Base-by-base conservation (phyloP, 2,888 invertebrate species). In the Mesorhabditis belari region DNA sequence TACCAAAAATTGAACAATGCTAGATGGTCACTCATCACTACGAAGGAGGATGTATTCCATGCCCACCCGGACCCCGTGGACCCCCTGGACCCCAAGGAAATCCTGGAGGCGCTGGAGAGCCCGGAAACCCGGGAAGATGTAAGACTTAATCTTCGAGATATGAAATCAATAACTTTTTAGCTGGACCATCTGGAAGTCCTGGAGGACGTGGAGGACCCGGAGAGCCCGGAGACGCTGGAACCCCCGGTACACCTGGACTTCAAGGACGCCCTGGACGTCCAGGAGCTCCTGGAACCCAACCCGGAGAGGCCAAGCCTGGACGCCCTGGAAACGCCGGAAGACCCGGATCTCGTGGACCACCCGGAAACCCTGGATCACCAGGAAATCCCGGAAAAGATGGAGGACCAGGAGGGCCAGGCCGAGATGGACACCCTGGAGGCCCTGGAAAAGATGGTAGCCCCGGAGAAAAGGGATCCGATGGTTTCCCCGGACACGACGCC, bases 371-470 rank as follows among this genome's bases (percentile, higher is more conserved):
- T 23, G 69, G 69, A 60, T 49, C 44, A 21, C 63, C 69, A 17
- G 72, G 74, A 61, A 64, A 66, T 25, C 62, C 66, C 24, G 75
- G 75, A 57, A 69, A 66, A 60, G 67, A 67, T 24, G 75, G 75
- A 59, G 63, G 61, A 54, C 65, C 66, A 26, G 77, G 77, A 54
- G 53, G 49, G 4, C 58, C 66, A 44, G 74, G 74, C 58, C 50
- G 49, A 2, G 60, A 64, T 35, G 74, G 74, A 65, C 62, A 65
- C 26, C 54, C 66, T 23, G 71, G 72, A 44, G 29, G 58, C 26
- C 65, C 58, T 59, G 73, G 64, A 64, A 68, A 61, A 17, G 66
- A 60, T 51, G 73, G 70, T 55, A 54, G 55, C 44, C 59, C 25
- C 12, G 71, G 68, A 52, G 59, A 64, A 24, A 64, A 64, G 49